phyloP scores from a whole-genome alignment of 1,140 invertebrate genomes.

The Drosophila saltans region DNA sequence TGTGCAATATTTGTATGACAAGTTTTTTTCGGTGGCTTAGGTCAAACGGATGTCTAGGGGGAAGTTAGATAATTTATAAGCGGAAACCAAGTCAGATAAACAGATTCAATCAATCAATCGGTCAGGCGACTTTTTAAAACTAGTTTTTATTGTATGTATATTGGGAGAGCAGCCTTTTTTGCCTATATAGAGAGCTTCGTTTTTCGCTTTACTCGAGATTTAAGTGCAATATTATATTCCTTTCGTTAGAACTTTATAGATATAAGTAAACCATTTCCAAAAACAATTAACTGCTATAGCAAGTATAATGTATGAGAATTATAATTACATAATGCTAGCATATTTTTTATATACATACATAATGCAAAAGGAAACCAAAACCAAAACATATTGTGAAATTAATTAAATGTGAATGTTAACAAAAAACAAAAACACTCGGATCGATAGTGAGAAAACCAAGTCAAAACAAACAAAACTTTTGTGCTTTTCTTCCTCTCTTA shows the following conservation, averaged over 20 bases:
- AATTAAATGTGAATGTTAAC: slow-evolving; percentile 69
- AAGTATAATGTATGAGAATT: slow-evolving; percentile 21
- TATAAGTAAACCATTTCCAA: slow-evolving; percentile 53
- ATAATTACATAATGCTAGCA: slow-evolving; percentile 65
- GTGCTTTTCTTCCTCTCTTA: slow-evolving; percentile 77
- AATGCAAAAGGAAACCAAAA: background rate
- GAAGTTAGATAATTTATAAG: background rate
- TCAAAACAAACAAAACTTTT: slow-evolving; percentile 43
- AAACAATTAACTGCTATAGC: slow-evolving; percentile 45
- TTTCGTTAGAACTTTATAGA: slow-evolving; percentile 66
- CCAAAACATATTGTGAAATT: slow-evolving; percentile 44
- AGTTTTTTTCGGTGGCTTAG: slow-evolving; percentile 63
- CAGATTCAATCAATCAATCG: background rate
- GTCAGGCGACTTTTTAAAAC: slow-evolving; percentile 65
- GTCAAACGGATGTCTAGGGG: slow-evolving; percentile 34
- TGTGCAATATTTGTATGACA: slow-evolving; percentile 82
- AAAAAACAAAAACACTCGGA: background rate
- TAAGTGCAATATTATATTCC: slow-evolving; percentile 69
- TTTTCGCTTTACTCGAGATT: slow-evolving; percentile 69
- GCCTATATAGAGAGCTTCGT: slow-evolving; percentile 72
- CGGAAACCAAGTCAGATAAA: background rate
- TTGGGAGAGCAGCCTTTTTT: slow-evolving; percentile 67
- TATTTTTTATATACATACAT: slow-evolving; percentile 70
- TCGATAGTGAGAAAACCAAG: slow-evolving; percentile 33
- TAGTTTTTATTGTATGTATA: slow-evolving; percentile 61